Conservation (phyloP, 2,888 invertebrate genomes). For the Drosophila suboccidentalis region DNA sequence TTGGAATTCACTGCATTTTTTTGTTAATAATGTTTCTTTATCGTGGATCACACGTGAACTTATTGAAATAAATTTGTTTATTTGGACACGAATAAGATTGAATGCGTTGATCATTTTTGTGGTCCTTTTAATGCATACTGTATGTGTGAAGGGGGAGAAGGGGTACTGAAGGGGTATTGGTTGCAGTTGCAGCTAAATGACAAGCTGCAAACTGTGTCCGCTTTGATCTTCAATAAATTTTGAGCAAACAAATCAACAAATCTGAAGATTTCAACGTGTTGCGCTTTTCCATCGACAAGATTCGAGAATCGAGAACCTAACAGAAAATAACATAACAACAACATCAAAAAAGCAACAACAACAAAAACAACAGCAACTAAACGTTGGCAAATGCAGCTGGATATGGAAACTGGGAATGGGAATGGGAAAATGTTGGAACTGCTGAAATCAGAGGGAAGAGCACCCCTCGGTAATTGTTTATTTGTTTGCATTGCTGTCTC, state of each 20-base stretch:
- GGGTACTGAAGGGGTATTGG: background rate
- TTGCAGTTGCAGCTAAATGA: conserved; percentile 33
- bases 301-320: conserved; percentile 29
- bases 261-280: conserved; percentile 52
- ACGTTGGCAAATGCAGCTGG: conserved; percentile 67
- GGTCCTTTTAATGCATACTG: background rate
- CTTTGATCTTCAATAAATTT: conserved; percentile 77
- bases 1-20: background rate
- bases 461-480: conserved; percentile 67
- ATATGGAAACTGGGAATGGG: conserved; percentile 28
- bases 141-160: background rate
- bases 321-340: conserved; percentile 43
- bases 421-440: conserved; percentile 10
- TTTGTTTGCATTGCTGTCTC: conserved; percentile 69
- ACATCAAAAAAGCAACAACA: conserved; percentile 48
- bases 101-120: conserved; percentile 46
- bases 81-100: conserved; percentile 53
- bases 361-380: conserved; percentile 39
- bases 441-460: conserved; percentile 30
- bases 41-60: conserved; percentile 27
- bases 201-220: conserved; percentile 57
- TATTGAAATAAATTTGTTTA: conserved; percentile 42
- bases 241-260: conserved; percentile 73
- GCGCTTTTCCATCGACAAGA: conserved; percentile 50
- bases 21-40: background rate